Evolutionary conservation across 2,113 vertebrate genomes (phyloP).

Genomic region (Sinosuthora webbiana): DNA sequence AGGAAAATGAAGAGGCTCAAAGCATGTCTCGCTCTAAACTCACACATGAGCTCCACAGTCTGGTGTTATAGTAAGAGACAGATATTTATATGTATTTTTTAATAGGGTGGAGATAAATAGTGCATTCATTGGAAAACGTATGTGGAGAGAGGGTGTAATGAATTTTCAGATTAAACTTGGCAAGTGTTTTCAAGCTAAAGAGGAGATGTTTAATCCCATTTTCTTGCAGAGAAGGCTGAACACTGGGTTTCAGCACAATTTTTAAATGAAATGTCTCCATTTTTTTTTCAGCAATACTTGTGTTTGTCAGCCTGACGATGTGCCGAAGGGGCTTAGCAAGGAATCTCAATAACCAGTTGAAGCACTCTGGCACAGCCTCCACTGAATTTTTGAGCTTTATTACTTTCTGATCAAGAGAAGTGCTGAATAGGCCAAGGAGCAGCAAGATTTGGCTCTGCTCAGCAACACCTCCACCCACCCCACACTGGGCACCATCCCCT

Average conservation of each 20-base stretch:
- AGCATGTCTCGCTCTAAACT: background rate
- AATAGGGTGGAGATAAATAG: background rate
- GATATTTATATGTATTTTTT: background rate
- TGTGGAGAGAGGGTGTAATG: background rate
- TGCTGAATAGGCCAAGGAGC: background rate
- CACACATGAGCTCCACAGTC: accelerated
- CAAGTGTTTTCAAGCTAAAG: constrained; percentile 22
- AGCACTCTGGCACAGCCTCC: background rate
- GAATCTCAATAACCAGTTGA: background rate
- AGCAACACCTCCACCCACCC: background rate
- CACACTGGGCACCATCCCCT: background rate
- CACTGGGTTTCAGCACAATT: constrained; percentile 14
- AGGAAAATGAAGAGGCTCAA: background rate
- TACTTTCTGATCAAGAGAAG: background rate
- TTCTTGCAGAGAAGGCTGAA: background rate
- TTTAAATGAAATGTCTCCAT: constrained; percentile 2
- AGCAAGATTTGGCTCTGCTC: background rate
- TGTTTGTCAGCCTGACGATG: background rate
- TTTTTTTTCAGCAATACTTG: background rate
- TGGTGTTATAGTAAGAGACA: background rate
- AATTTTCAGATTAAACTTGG: constrained; percentile 27
- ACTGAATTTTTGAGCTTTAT: background rate
- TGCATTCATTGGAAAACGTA: background rate
- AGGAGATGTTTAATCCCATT: constrained; percentile 22
- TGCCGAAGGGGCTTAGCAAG: background rate